Evolutionary conservation across 2,113 vertebrate species (phyloP).

Genomic region (Hippocampus mohnikei): DNA sequence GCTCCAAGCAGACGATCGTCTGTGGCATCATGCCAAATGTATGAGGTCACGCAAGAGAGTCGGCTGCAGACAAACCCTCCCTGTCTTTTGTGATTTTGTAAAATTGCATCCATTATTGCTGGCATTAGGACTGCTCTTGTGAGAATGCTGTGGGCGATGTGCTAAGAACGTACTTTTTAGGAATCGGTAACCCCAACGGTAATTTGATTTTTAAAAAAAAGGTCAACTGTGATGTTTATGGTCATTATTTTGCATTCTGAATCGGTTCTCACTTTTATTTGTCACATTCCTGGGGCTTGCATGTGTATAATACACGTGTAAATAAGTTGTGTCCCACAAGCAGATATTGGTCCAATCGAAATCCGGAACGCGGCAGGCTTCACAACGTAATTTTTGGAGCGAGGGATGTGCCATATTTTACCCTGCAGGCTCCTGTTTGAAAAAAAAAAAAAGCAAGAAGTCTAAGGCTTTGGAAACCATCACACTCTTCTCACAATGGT

Average conservation of each 20-base stretch:
- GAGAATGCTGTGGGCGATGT: too few species aligned
- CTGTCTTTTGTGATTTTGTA: too few species aligned
- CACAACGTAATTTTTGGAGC: background rate
- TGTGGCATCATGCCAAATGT: background rate
- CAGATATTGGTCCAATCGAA: background rate
- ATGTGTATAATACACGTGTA: background rate
- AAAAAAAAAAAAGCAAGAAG: background rate
- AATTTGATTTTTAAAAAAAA: too few species aligned
- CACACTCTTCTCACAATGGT: background rate
- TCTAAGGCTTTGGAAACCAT: background rate
- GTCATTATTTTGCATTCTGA: too few species aligned
- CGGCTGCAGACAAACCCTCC: background rate
- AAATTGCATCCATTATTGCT: too few species aligned
- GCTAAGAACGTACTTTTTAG: too few species aligned
- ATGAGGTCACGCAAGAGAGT: conserved; percentile 3
- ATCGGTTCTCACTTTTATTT: background rate
- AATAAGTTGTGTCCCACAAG: background rate
- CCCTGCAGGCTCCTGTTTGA: background rate
- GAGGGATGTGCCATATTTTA: background rate
- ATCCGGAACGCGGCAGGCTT: background rate
- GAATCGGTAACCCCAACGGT: too few species aligned
- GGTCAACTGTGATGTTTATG: too few species aligned
- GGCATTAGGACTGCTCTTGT: too few species aligned
- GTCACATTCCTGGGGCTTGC: background rate
- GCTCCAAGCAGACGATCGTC: conserved; percentile 8